Conservation (phyloP, 2,888 invertebrate genomes). For the Chirona hameri region DNA sequence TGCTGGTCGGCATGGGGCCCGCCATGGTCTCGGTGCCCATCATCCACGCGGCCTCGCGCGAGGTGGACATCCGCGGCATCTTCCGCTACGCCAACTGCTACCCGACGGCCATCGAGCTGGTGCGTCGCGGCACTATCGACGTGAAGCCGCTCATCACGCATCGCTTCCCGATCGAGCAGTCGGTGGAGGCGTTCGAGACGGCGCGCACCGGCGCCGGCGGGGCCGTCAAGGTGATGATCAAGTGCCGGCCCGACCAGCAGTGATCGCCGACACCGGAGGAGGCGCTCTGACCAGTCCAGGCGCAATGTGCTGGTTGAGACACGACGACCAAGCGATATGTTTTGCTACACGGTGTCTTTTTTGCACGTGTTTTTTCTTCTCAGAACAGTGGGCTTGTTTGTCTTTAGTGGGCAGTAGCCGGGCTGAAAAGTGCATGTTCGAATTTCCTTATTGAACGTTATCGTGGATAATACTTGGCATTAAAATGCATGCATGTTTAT, state of each 20-base stretch:
- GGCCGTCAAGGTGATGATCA: conserved; percentile 85
- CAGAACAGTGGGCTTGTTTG: too few relatives aligned
- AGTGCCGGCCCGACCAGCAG: conserved; percentile 49
- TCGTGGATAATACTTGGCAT: too few relatives aligned
- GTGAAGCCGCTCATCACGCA: conserved; percentile 80
- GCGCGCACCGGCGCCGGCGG: conserved; percentile 67
- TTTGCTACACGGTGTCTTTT: too few relatives aligned
- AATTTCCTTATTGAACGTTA: too few relatives aligned
- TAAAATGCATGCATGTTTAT: too few relatives aligned
- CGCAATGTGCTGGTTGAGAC: too few relatives aligned
- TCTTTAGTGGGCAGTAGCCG: too few relatives aligned
- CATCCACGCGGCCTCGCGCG: conserved; percentile 71
- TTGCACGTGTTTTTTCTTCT: too few relatives aligned
- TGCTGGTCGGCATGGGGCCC: conserved; percentile 84
- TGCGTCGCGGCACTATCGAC: conserved; percentile 70
- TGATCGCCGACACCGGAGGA: not conserved
- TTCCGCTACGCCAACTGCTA: conserved; percentile 92
- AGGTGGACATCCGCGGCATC: conserved; percentile 88
- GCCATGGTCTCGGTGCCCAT: conserved; percentile 73
- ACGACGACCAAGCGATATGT: too few relatives aligned
- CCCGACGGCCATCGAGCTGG: conserved; percentile 69
- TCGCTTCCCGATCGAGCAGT: conserved; percentile 61
- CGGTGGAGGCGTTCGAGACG: conserved; percentile 60
- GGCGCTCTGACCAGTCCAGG: not conserved
- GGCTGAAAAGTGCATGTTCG: too few relatives aligned